Evolutionary conservation across 1,140 invertebrate species (phyloP), one percentile per base, ranked within the genome.

Genomic region (Caenorhabditis latens): DNA sequence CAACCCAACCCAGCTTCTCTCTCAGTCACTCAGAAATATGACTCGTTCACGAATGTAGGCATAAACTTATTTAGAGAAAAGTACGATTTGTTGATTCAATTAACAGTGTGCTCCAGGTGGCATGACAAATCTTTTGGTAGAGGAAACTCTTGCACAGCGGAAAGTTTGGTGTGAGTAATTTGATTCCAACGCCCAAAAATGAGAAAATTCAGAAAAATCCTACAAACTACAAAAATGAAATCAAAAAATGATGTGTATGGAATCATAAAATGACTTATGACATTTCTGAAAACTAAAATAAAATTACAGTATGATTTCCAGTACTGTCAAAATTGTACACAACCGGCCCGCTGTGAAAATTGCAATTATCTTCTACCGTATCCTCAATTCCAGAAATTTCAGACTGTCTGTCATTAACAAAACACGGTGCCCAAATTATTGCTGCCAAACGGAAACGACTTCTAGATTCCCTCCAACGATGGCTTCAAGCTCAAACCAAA

Each of bases 351-450:
- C 14, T 50, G 50, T 11, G 14, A 50, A 50, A 1, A 50, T 50
- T 50, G 14, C 50, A 4, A 50, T 50, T 50, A 50, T 16, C 32
- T 32, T 2, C 32, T 32, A 32, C 32, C 32, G 32, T 32, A 2
- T 53, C 16, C 50, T 16, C 1, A 53, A 53, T 53, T 53, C 9
- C 50, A 53, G n/a, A 53, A 53, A 53, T 13, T 9, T 53, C 75
- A 92, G 91, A 91, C 79, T 91, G 91, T 84, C 61, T 91, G 9
- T 89, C 91, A 21, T 75, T 91, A 42, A 90, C 88, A n/a, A 58
- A 87, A 13, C 48, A 87, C 58, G 90, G 90, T 3, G 71, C 87
- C n/a, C 67, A 88, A 61, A 24, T 88, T 0, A 88, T 92, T 40
- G 67, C 75, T 42, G 88, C 87, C n/a, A 92, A 91, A 82, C 83